A percentile compares a stretch with the other conserved stretches of the same genome.
These are phyloP conservation scores for Idaea biselata DNA, from an alignment of 2,888 invertebrate species.

Conservation along the genomic window DNA sequence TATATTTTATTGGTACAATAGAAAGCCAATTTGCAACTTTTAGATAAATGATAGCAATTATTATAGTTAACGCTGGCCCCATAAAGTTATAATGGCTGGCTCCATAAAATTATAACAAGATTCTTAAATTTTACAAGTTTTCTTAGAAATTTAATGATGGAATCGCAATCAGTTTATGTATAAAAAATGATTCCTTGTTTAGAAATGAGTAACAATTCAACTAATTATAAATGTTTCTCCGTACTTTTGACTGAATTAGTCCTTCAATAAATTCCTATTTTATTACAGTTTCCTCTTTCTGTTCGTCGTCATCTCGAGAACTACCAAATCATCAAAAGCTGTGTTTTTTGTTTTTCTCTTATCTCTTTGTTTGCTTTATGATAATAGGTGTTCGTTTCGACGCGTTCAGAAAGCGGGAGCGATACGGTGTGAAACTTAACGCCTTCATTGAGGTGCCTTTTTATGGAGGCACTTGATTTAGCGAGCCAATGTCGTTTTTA, in stretches of 20 bases:
- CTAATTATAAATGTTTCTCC: slow-evolving; percentile 49
- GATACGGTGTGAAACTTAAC: slow-evolving; percentile 77
- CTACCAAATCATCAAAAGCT: slow-evolving; percentile 74
- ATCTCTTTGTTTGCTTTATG: slow-evolving; percentile 76
- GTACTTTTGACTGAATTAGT: slow-evolving; percentile 45
- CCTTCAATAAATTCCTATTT: slow-evolving; percentile 68
- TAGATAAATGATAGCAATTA: slow-evolving; percentile 33
- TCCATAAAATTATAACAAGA: background rate
- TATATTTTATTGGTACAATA: slow-evolving; percentile 35
- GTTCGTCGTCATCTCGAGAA: slow-evolving; percentile 68
- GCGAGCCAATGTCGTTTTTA: slow-evolving; percentile 70
- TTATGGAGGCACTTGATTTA: slow-evolving; percentile 75
- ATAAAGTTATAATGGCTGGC: background rate
- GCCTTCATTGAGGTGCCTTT: slow-evolving; percentile 72
- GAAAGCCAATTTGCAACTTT: slow-evolving; percentile 40
- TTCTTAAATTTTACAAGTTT: background rate
- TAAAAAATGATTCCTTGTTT: background rate
- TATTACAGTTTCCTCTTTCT: slow-evolving; percentile 70
- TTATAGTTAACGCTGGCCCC: slow-evolving; percentile 20
- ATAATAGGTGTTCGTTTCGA: slow-evolving; percentile 77
- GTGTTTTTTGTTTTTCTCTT: slow-evolving; percentile 70
- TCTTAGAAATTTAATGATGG: background rate
- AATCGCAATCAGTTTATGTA: background rate
- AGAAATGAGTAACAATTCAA: slow-evolving; percentile 28
- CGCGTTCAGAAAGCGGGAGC: slow-evolving; percentile 59